Conservation (phyloP, 2,113 vertebrate genomes). For the Anhinga anhinga region DNA sequence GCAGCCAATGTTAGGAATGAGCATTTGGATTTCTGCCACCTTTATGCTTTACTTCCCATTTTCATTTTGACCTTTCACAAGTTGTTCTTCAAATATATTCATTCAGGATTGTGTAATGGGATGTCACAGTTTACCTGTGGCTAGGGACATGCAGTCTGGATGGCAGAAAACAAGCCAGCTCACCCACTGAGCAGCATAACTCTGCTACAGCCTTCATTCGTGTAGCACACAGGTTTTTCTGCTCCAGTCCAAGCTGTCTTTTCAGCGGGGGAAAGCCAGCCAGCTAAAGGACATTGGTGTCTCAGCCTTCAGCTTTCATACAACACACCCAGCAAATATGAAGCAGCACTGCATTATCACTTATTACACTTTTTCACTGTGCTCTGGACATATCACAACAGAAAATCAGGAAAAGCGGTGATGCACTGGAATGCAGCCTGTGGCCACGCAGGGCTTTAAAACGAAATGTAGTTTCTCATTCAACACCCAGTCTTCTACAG, state of each 20-base stretch:
- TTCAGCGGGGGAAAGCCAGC: not conserved
- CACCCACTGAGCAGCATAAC: not conserved
- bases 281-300: not conserved
- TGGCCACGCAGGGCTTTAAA: not conserved
- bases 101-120: not conserved
- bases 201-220: not conserved
- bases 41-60: not conserved
- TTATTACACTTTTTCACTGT: not conserved
- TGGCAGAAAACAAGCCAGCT: not conserved
- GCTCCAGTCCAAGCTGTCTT: not conserved
- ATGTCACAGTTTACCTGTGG: not conserved
- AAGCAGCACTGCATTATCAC: rapidly evolving
- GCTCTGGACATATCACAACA: not conserved
- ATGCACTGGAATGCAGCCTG: rapidly evolving
- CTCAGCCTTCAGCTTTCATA: not conserved
- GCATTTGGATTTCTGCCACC: not conserved
- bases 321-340: not conserved
- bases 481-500: not conserved
- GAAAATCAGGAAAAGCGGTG: not conserved
- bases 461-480: not conserved
- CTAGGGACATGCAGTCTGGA: not conserved
- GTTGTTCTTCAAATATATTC: not conserved
- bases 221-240: not conserved
- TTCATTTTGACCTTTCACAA: not conserved
- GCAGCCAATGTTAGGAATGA: not conserved